Conservation (phyloP, 2,113 vertebrate genomes). For the Rhinichthys klamathensis region DNA sequence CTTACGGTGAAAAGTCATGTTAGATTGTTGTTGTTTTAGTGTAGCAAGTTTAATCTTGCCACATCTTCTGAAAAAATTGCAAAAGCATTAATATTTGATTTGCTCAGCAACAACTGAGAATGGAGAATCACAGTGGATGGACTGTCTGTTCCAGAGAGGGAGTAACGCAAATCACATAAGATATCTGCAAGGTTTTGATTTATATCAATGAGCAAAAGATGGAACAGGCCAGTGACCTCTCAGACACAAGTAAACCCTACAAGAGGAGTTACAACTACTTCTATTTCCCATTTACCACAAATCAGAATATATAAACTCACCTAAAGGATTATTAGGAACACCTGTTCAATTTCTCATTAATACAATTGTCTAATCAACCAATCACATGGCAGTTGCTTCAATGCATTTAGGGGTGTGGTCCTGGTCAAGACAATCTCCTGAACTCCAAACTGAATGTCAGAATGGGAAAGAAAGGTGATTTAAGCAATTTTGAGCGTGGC, state of each 20-base stretch:
- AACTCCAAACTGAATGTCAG: too few relatives aligned
- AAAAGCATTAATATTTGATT: constrained; percentile 35
- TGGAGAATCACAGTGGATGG: constrained; percentile 10
- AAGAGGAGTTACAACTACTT: neutral
- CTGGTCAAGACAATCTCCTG: too few relatives aligned
- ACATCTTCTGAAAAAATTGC: neutral
- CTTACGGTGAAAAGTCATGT: neutral
- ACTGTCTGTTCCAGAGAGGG: constrained; percentile 9
- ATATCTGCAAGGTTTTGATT: constrained; percentile 47
- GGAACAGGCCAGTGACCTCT: constrained; percentile 40
- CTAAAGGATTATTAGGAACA: too few relatives aligned
- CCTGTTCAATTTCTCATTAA: too few relatives aligned
- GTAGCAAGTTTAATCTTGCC: neutral
- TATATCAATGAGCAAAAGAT: constrained; percentile 43
- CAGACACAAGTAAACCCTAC: constrained; percentile 49
- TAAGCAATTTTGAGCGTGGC: too few relatives aligned
- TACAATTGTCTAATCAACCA: too few relatives aligned
- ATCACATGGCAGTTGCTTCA: too few relatives aligned
- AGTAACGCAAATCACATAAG: constrained; percentile 49
- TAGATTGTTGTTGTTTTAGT: constrained; percentile 1
- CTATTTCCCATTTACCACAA: neutral
- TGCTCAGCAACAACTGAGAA: constrained; percentile 1
- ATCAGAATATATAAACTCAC: neutral
- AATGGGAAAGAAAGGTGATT: too few relatives aligned
- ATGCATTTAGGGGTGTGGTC: too few relatives aligned